phyloP scores from a whole-genome alignment of 2,797 vertebrate genomes.

The Danio tinwini region DNA sequence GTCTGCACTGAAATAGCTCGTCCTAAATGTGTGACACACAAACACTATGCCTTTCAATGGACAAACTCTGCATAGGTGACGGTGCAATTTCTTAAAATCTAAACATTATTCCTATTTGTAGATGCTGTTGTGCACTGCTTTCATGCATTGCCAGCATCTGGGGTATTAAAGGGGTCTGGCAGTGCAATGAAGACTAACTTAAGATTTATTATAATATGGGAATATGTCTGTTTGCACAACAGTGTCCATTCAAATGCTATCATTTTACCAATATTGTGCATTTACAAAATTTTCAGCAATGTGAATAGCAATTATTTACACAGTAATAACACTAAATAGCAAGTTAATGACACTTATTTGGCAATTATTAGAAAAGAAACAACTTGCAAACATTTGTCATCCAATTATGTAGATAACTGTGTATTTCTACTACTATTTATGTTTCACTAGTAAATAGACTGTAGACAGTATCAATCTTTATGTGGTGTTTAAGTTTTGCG shows the following conservation, averaged over 20 bases:
- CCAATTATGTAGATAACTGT: background rate
- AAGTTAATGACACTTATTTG: background rate
- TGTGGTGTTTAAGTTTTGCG: too few relatives aligned
- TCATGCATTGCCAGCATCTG: slow-evolving; percentile 5
- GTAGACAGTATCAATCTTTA: too few relatives aligned
- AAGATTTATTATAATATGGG: slow-evolving; percentile 16
- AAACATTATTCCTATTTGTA: background rate
- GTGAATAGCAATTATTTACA: background rate
- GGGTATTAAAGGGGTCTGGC: slow-evolving; percentile 1
- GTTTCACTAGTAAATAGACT: background rate
- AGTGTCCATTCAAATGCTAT: background rate
- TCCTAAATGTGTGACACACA: slow-evolving; percentile 12
- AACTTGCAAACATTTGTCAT: background rate
- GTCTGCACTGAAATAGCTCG: slow-evolving; percentile 20
- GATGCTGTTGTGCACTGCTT: background rate
- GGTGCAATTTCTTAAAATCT: slow-evolving; percentile 28
- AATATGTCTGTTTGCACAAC: slow-evolving; percentile 5
- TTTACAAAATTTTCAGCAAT: background rate
- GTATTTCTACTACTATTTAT: background rate
- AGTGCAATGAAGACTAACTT: slow-evolving; percentile 15
- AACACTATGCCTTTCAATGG: slow-evolving; percentile 12
- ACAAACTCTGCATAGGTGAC: slow-evolving; percentile 24
- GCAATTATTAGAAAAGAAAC: background rate
- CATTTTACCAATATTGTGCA: background rate
- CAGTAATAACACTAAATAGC: too few relatives aligned